Conservation (phyloP, 1,140 invertebrate species). For the Sinonovacula constricta region DNA sequence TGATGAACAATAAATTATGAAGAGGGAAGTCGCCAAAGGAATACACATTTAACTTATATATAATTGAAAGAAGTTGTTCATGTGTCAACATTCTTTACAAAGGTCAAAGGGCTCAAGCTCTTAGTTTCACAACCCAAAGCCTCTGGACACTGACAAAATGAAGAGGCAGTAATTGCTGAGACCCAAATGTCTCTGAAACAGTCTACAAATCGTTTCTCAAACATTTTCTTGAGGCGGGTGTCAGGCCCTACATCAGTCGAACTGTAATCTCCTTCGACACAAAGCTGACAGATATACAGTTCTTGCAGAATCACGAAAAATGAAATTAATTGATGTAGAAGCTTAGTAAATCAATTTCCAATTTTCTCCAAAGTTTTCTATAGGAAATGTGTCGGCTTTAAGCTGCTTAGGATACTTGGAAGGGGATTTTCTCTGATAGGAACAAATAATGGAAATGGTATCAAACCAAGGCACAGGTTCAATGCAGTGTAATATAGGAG, state of each 20-base stretch:
- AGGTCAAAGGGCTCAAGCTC: too few species aligned
- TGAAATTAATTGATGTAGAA: conserved; percentile 53
- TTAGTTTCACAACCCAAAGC: too few species aligned
- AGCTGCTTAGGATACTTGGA: conserved; percentile 47
- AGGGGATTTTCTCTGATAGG: conserved; percentile 42
- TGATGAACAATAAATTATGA: too few species aligned
- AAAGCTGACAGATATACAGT: conserved; percentile 45
- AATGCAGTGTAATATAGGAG: conserved; percentile 39
- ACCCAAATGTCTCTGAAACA: too few species aligned
- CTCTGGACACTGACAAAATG: too few species aligned
- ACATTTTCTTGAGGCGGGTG: too few species aligned
- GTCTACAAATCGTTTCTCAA: too few species aligned
- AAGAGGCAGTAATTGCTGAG: too few species aligned
- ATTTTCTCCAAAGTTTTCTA: conserved; percentile 45
- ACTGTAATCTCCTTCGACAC: conserved; percentile 19
- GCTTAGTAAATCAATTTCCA: conserved; percentile 53
- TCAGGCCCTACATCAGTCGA: not conserved
- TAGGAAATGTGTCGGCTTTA: conserved; percentile 44
- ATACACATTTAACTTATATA: too few species aligned
- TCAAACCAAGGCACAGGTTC: conserved; percentile 18
- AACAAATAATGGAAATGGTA: conserved; percentile 48
- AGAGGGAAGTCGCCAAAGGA: too few species aligned
- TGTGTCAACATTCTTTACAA: too few species aligned
- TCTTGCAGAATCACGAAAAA: conserved; percentile 47
- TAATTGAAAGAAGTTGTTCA: too few species aligned